Conservation (phyloP, 2,888 invertebrate species). For the Nematopogon swammerdamellus region DNA sequence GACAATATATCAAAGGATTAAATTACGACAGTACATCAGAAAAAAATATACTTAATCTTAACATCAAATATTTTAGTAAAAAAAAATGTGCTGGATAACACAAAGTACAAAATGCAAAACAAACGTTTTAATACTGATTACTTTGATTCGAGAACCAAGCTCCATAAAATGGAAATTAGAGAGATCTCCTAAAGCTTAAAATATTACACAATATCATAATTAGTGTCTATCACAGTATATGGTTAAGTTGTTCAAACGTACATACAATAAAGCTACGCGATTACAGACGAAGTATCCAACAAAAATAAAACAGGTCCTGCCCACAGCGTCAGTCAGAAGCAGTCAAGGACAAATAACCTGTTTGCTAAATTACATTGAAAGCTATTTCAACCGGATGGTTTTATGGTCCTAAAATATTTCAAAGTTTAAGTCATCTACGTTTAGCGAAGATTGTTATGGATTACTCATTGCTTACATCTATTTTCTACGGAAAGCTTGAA, state of each 20-base stretch:
- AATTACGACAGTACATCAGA: neutral
- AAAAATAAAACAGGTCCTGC: neutral
- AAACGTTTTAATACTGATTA: neutral
- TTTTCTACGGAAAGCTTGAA: no score
- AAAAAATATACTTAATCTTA: neutral
- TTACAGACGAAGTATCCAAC: neutral
- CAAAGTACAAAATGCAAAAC: neutral
- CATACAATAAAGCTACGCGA: neutral
- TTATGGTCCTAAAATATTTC: neutral
- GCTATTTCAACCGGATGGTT: neutral
- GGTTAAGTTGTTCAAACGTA: neutral
- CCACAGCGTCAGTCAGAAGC: neutral
- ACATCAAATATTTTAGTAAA: neutral
- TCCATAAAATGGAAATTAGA: neutral
- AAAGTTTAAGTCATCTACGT: neutral
- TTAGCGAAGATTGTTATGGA: neutral
- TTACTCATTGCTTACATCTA: no score
- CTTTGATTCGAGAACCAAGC: neutral
- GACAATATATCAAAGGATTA: neutral
- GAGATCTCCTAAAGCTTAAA: neutral
- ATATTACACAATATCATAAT: neutral
- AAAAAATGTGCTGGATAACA: neutral
- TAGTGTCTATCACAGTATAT: neutral
- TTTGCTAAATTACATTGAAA: constrained; percentile 11
- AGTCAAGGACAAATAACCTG: constrained; percentile 29